Evolutionary conservation across 2,888 invertebrate species (phyloP), one percentile per base, ranked within the genome.

Genomic region (Odontocolon sp.): DNA sequence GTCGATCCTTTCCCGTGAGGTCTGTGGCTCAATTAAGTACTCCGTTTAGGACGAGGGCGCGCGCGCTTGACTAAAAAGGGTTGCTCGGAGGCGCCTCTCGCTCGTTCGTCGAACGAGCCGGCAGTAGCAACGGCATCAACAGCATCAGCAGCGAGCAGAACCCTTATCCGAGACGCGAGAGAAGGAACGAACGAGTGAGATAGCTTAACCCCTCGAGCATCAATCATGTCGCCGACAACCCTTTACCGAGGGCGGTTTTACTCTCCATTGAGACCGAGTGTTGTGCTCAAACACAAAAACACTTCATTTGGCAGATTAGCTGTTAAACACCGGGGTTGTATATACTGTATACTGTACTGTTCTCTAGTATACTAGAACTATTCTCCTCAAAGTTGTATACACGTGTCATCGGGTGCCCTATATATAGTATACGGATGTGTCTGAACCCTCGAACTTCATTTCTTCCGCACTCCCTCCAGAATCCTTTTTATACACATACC

Each of bases 301-400:
- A 90, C 90, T 90, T 90, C 90, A 89, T 90, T 90, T 89, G 89
- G 87, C 86, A 88, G 90, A 90, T 90, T 90, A 90, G 90, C 90
- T 89, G 89, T 89, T 90, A 89, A 90, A 90, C 88, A 87, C 85
- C 86, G 83, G 85, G 86, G 84, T 56, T 50, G 50, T 68, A 68
- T n/a, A n/a, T 76, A 61, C 66, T 36, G 6, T 68, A 61, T 40
- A 56, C 23, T 36, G 26, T 21, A 23, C 9, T 9, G 47, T 50
- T 64, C 50, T n/a, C n/a, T n/a, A n/a, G n/a, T n/a, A n/a, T n/a
- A n/a, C n/a, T n/a, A n/a, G n/a, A n/a, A n/a, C n/a, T n/a, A n/a
- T n/a, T n/a, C n/a, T n/a, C n/a, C n/a, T n/a, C n/a, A 52, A 23
- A 57, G 64, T 54, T 59, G 14, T 36, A 69, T 74, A 78, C 81